phyloP scores from a whole-genome alignment of 2,888 invertebrate genomes.

The Platycheirus albimanus region DNA sequence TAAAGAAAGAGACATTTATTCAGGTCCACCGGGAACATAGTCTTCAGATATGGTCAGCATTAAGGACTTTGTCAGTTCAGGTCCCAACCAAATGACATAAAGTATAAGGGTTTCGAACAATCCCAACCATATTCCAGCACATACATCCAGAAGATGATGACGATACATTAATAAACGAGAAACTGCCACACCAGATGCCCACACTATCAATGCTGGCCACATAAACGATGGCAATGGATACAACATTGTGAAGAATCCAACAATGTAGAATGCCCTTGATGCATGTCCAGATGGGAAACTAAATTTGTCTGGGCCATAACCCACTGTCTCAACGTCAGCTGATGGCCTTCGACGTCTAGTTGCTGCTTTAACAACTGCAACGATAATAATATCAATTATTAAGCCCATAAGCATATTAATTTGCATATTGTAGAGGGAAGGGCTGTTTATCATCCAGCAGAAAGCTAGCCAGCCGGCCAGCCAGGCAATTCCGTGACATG shows the following conservation, averaged over 20 bases:
- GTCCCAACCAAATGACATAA: constrained; percentile 87
- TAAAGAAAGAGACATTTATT: constrained; percentile 15
- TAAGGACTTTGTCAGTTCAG: constrained; percentile 76
- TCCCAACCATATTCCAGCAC: constrained; percentile 90
- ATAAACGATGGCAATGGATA: constrained; percentile 86
- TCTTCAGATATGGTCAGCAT: constrained; percentile 65
- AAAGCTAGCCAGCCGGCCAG: constrained; percentile 89
- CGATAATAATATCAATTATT: constrained; percentile 89
- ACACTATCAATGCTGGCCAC: constrained; percentile 87
- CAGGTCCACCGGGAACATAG: constrained; percentile 66
- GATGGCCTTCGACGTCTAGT: constrained; percentile 91
- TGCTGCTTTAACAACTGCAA: constrained; percentile 90
- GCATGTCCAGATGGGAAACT: constrained; percentile 98
- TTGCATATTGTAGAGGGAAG: constrained; percentile 89
- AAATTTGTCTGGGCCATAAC: constrained; percentile 93
- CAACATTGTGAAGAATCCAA: constrained; percentile 88
- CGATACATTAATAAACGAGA: constrained; percentile 92
- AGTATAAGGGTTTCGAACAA: constrained; percentile 87
- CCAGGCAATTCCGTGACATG: constrained; percentile 96
- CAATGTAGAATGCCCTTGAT: constrained; percentile 90
- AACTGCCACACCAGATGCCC: constrained; percentile 89
- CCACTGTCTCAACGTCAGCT: constrained; percentile 86
- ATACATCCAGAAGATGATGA: constrained; percentile 94
- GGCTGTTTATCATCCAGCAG: constrained; percentile 89
- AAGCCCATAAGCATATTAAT: constrained; percentile 92